Percentiles rank a stretch among this genome's conserved stretches.
These are phyloP conservation scores for Gyrodactylus bullatarudis DNA, from an alignment of 1,140 invertebrate genomes.

Conservation along the genomic window DNA sequence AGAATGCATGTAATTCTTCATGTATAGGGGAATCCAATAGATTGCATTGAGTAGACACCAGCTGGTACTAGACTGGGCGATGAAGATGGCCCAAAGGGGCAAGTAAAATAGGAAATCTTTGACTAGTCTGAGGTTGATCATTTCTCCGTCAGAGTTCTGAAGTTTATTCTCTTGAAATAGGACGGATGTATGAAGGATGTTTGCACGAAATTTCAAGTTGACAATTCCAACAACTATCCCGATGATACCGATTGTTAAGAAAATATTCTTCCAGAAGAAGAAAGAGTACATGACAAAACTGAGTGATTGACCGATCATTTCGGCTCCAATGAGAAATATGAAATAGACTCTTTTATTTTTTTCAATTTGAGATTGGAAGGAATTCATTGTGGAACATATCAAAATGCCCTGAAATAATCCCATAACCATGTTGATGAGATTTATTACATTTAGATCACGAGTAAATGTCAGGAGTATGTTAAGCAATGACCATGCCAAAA, in stretches of 20 bases:
- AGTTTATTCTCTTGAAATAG: neutral
- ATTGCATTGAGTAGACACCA: neutral
- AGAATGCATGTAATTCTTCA: neutral
- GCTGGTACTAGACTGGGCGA: neutral
- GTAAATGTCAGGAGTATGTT: too few relatives aligned
- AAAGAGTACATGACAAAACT: neutral
- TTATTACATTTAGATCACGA: too few relatives aligned
- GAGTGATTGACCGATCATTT: neutral
- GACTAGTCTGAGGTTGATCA: neutral
- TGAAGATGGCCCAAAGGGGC: neutral
- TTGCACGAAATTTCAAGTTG: neutral
- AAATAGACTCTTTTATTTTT: neutral
- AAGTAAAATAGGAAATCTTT: neutral
- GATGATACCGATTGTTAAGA: neutral
- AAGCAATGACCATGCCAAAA: too few relatives aligned
- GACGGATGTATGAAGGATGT: neutral
- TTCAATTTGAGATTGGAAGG: neutral
- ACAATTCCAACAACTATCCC: neutral
- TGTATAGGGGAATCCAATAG: neutral
- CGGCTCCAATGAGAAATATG: neutral
- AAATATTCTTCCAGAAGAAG: neutral
- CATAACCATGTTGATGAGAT: too few relatives aligned
- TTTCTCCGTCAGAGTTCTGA: neutral
- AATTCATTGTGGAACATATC: neutral
- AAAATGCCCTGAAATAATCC: too few relatives aligned